Evolutionary conservation across 2,888 invertebrate genomes (phyloP).

Genomic region (Allophyes oxyacanthae): DNA sequence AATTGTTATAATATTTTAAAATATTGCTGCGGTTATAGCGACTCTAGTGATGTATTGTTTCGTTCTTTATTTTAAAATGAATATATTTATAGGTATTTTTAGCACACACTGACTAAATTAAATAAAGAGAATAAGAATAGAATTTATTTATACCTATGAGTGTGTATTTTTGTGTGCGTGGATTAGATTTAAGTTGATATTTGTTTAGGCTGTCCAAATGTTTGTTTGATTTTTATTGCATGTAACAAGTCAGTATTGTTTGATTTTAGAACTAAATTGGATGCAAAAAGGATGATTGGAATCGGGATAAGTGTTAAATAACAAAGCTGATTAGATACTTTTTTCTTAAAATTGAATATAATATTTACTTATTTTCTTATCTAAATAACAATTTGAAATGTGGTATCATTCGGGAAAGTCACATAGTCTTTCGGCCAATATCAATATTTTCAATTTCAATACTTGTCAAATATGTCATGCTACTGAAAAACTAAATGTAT

Average conservation of each 20-base stretch:
- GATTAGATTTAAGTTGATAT: slow-evolving; percentile 66
- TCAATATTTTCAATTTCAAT: too few species aligned
- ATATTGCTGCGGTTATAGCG: slow-evolving; percentile 61
- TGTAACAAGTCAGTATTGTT: slow-evolving; percentile 52
- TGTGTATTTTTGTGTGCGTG: slow-evolving; percentile 36
- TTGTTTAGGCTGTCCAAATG: slow-evolving; percentile 66
- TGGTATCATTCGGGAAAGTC: too few species aligned
- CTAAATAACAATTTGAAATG: too few species aligned
- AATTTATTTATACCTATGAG: too few species aligned
- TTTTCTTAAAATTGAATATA: not conserved
- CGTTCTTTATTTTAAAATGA: slow-evolving; percentile 34
- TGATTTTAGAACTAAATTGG: slow-evolving; percentile 48
- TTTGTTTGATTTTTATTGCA: slow-evolving; percentile 62
- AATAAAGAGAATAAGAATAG: too few species aligned
- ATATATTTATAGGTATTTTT: slow-evolving; percentile 58
- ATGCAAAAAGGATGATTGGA: slow-evolving; percentile 21
- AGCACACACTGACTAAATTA: slow-evolving; percentile 5
- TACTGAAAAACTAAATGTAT: too few species aligned
- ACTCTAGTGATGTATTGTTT: slow-evolving; percentile 41
- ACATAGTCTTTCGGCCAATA: too few species aligned
- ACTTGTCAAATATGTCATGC: too few species aligned
- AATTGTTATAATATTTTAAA: slow-evolving; percentile 78
- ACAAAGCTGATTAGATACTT: slow-evolving; percentile 11
- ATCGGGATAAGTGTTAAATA: slow-evolving; percentile 16
- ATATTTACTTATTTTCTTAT: slow-evolving; percentile 9